A percentile compares a stretch with the other conserved stretches of the same genome.
These are phyloP conservation scores for Melanchra persicariae DNA, from an alignment of 2,888 invertebrate genomes.

Conservation along the genomic window DNA sequence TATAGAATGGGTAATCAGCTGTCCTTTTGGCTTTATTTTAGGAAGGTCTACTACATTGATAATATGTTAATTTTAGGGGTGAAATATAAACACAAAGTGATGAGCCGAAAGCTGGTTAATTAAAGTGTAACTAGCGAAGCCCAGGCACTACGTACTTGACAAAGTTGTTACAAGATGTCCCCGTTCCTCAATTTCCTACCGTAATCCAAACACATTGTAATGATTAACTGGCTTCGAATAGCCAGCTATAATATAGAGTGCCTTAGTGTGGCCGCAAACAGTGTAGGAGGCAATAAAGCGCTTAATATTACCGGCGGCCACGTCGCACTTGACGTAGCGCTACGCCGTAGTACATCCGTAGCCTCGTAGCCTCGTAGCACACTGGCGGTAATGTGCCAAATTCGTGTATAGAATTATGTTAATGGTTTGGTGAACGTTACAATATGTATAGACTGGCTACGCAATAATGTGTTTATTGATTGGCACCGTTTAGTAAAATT, in stretches of 20 bases:
- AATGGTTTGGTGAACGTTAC: constrained; percentile 17
- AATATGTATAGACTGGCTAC: constrained; percentile 7
- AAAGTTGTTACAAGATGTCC: constrained; percentile 9
- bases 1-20: constrained; percentile 39
- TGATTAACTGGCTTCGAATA: constrained; percentile 32
- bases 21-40: constrained; percentile 23
- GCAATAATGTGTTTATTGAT: constrained; percentile 14
- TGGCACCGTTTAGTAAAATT: not conserved
- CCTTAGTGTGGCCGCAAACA: constrained; percentile 43
- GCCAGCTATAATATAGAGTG: constrained; percentile 25
- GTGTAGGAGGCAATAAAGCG: constrained; percentile 52
- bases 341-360: constrained; percentile 64
- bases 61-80: constrained; percentile 22
- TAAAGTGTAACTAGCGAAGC: constrained; percentile 16
- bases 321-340: constrained; percentile 59
- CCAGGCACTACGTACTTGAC: not conserved
- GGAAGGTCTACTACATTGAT: constrained; percentile 14
- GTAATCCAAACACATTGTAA: constrained; percentile 25
- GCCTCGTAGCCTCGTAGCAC: constrained; percentile 59
- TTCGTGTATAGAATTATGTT: constrained; percentile 44
- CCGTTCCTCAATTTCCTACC: not conserved
- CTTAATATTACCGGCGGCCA: constrained; percentile 52
- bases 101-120: not conserved
- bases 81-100: not conserved
- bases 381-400: constrained; percentile 53